Evolutionary conservation across 30 jellyfish, hydroid and myxozoan species (phyloP), one percentile per base, ranked within the genome.

Genomic region (Aurelia coerulea): DNA sequence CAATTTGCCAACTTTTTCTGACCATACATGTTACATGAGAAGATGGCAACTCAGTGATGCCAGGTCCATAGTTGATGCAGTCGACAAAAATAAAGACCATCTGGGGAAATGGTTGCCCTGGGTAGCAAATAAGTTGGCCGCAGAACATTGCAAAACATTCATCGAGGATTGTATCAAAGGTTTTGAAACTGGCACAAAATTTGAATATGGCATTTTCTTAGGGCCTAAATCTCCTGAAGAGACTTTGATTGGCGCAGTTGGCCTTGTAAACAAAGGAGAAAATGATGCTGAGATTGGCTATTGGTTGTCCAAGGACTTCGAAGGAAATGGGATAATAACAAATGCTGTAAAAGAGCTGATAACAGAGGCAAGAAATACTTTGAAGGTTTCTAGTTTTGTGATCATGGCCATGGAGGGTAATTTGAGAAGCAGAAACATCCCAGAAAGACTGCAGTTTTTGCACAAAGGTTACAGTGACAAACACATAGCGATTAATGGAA

Each of bases 61-160:
- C 12, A 29, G 35, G 11, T 50, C 68, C 31, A 11, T 74, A 17
- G 54, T 75, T 72, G 10, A 51, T 14, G 73, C 46, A 29, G 74
- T 74, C 14, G 85, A 75, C 41, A 53, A 7, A 53, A 75, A 75
- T 29, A 19, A 71, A 53, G 34, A 53, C 14, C 58, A 54, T 75
- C 50, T 54, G 37, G 85, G 19, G 52, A 53, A 53, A 53, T 75
- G 85, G 85, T 59, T 75, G 54, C 85, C 85, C 9, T 75, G 85
- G 85, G 85, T 54, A 14, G 32, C 32, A 75, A 31, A 1, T 12
- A 75, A 75, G 1, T 49, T 5, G 6, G 17, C 33, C 35, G 37
- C 35, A 4, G 74, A 75, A 8, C 66, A 56, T 53, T 75, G 67
- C 31, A n/a, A 9, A 29, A 29, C 32, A 13, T 75, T 75, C 60